phyloP scores from a whole-genome alignment of 2,797 vertebrate species.

The Gymnothorax javanicus region DNA sequence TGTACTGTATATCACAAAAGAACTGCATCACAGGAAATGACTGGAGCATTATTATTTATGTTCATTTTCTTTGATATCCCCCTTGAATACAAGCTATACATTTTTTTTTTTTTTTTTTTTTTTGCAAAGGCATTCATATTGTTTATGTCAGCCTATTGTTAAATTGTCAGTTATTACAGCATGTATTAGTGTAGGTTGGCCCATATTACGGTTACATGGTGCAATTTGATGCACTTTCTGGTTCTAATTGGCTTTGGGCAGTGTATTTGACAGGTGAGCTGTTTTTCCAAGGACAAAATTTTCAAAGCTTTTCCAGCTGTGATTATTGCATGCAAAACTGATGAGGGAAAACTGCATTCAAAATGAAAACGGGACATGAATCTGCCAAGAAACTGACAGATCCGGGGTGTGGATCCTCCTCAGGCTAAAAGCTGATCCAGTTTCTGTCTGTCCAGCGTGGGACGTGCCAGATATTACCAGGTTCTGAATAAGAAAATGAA shows the following conservation, averaged over 20 bases:
- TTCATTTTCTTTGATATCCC: too few relatives aligned
- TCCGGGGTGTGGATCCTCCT: background rate
- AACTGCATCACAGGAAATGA: too few relatives aligned
- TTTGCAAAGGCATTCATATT: too few relatives aligned
- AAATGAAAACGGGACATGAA: background rate
- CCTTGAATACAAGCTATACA: too few relatives aligned
- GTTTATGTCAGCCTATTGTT: too few relatives aligned
- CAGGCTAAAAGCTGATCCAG: background rate
- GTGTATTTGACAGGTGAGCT: background rate
- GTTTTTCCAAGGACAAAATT: background rate
- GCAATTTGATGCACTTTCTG: background rate
- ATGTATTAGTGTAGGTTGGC: background rate
- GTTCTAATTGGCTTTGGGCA: background rate
- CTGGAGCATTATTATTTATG: too few relatives aligned
- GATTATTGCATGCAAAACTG: background rate
- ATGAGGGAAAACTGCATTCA: background rate
- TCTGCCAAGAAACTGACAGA: background rate
- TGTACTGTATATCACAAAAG: too few relatives aligned
- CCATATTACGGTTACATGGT: background rate
- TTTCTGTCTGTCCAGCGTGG: background rate
- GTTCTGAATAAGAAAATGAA: background rate
- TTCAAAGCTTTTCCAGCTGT: background rate
- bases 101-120: too few relatives aligned
- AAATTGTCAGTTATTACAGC: too few relatives aligned
- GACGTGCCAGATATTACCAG: background rate